These are phyloP conservation scores for Deroptyus accipitrinus DNA, from an alignment of 2,113 vertebrate genomes.

Conservation along the genomic window DNA sequence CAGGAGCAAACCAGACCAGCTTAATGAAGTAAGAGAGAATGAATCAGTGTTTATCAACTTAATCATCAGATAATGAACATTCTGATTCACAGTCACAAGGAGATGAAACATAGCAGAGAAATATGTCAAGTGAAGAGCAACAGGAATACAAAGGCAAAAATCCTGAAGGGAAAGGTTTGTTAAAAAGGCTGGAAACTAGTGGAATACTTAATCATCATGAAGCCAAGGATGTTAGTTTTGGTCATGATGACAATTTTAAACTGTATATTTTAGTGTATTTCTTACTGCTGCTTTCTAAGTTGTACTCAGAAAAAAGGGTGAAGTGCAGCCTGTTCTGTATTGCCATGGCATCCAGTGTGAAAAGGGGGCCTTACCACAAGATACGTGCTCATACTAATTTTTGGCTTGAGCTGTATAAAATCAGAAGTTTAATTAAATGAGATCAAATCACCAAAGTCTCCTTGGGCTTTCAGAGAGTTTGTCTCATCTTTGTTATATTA, in stretches of 20 bases:
- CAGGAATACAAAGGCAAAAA: neutral
- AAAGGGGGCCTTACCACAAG: neutral
- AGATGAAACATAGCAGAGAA: neutral
- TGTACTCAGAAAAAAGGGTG: rapidly evolving
- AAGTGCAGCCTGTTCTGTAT: neutral
- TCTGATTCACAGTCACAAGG: constrained; percentile 42
- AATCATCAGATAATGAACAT: constrained; percentile 29
- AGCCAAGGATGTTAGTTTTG: neutral
- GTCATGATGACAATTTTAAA: neutral
- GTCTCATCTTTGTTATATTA: neutral
- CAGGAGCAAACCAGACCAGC: neutral
- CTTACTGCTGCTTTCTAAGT: neutral
- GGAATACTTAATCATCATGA: neutral
- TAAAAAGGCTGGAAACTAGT: neutral
- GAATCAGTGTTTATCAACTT: constrained; percentile 20
- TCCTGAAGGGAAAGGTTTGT: neutral
- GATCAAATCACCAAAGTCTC: neutral
- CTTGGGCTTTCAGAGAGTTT: neutral
- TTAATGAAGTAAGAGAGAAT: constrained; percentile 20
- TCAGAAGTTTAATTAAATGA: neutral
- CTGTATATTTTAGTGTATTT: neutral
- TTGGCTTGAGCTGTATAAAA: neutral
- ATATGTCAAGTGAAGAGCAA: neutral
- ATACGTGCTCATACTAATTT: neutral
- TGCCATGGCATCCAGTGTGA: neutral